A percentile compares a stretch with the other conserved stretches of the same genome.
phyloP scores from a whole-genome alignment of 2,888 invertebrate genomes.

The Aphodius granarius region DNA sequence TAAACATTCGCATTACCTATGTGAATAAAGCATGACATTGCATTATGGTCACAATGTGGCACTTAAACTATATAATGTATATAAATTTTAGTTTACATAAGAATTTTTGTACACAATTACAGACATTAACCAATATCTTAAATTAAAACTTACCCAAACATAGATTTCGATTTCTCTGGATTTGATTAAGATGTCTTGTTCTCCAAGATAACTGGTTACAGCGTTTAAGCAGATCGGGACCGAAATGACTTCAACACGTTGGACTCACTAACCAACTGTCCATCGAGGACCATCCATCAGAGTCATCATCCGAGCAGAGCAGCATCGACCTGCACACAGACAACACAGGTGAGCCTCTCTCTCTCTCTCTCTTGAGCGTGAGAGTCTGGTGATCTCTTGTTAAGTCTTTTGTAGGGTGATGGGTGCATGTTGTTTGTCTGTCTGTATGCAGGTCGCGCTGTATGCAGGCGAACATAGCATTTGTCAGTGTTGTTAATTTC shows the following conservation, averaged over 20 bases:
- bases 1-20: not conserved
- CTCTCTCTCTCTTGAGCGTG: not conserved
- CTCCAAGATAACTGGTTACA: not conserved
- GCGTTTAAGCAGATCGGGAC: not conserved
- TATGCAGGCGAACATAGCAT: constrained; percentile 37
- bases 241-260: not conserved
- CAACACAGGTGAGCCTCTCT: constrained; percentile 54
- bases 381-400: constrained; percentile 35
- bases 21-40: too few species aligned
- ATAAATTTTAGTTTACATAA: too few species aligned
- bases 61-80: too few species aligned
- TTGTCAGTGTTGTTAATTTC: constrained; percentile 32
- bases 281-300: not conserved
- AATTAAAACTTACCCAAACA: not conserved
- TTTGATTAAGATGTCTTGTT: not conserved
- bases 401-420: constrained; percentile 47
- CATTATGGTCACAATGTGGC: too few species aligned
- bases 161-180: not conserved
- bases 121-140: not conserved
- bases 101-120: too few species aligned
- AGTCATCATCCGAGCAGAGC: constrained; percentile 27
- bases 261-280: not conserved
- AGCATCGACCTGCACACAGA: constrained; percentile 63
- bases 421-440: constrained; percentile 57
- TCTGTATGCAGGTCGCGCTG: constrained; percentile 54